Evolutionary conservation across 1,140 invertebrate species (phyloP).

Genomic region (Meteorus sp.): DNA sequence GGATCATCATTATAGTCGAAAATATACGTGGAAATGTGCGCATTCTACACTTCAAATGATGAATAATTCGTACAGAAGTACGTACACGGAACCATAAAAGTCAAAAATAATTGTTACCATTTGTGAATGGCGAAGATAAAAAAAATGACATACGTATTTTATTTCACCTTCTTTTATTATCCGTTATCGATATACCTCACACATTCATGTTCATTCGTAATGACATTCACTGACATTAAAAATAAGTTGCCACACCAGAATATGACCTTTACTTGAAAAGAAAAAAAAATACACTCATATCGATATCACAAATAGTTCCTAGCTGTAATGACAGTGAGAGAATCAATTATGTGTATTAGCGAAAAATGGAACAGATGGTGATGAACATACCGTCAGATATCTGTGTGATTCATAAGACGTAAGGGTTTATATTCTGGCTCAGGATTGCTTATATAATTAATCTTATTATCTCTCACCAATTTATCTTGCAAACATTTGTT

Average conservation of each 20-base stretch:
- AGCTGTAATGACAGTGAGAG: no score
- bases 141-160: background rate
- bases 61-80: background rate
- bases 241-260: background rate
- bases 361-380: no score
- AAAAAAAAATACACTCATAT: background rate
- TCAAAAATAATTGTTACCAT: constrained; percentile 25
- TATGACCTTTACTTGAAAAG: background rate
- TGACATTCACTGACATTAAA: constrained; percentile 1
- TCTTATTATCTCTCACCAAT: no score
- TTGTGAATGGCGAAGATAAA: background rate
- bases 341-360: no score
- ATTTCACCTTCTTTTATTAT: background rate
- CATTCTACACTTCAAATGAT: background rate
- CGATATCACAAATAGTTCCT: no score
- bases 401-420: no score
- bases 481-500: no score
- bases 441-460: no score
- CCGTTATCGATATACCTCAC: background rate
- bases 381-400: no score
- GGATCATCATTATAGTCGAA: background rate
- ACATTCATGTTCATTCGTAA: background rate
- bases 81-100: constrained; percentile 17
- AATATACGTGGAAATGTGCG: background rate
- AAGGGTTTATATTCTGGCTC: no score